Base-by-base conservation (phyloP, 2,113 vertebrate species). In the Eurypyga helias region DNA sequence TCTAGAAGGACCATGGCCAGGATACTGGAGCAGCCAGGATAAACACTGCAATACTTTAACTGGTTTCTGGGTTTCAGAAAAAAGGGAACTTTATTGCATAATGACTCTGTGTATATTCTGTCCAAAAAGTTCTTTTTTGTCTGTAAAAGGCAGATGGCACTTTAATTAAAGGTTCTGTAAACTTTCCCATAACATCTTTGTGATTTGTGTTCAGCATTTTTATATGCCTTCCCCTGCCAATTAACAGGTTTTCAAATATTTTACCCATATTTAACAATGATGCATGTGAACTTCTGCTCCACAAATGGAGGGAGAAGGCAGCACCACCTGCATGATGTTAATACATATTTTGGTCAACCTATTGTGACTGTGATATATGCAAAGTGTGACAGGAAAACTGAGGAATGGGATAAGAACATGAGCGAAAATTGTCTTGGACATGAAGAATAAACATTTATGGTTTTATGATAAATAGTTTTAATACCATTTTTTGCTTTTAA, bases 151-250 rank as follows among this genome's bases (percentile, higher is more conserved):
- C 78, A 94, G 96, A 92, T 86, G 94, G 77, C 21, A 89, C 65
- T 90, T 92, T 83, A 96, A 92, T 92, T 86, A 96, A 94, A 70
- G 54, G 71, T 93, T 95, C 81, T 85, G 36, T 77, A 88, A 93
- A 92, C 51, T 83, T 94, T 75, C 80, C 64, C 25, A 34, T 90
- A 95, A 75, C 79, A 78, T 91, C 64, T 86, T 55, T 45, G 18
- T 83, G 67, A 86, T 80, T 78, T 90, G 69, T 92, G 65, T 87
- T 81, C 77, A 82, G 89, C 43, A 75, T 66, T 25, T 71, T 92
- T 78, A 67, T 75, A 46, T 46, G 70, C n/a, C 26, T 94, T 55
- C 43, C 23, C 16, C 72, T 87, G 24, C 19, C 83, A 90, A 90
- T 82, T 92, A 89, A 81, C 43, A 83, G 48, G 34, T 89, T 95